Conservation (phyloP, 2,113 vertebrate species). For the Trichomycterus rosablanca region DNA sequence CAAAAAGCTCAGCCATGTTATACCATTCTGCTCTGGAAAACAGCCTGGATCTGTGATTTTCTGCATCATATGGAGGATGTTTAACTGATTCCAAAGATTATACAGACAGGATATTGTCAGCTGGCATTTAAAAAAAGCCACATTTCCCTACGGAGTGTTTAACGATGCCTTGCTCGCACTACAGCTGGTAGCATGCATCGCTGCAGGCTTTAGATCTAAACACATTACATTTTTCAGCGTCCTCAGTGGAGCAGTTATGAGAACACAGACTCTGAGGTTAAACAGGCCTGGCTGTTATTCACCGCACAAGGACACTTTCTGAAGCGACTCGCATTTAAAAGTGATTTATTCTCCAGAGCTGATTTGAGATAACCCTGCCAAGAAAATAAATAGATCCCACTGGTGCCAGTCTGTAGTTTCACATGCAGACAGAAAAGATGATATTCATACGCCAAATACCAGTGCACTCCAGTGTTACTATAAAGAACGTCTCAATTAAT, state of each 20-base stretch:
- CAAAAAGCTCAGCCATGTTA: too few species aligned
- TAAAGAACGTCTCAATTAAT: too few species aligned
- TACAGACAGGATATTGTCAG: too few species aligned
- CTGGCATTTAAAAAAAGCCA: conserved; percentile 1
- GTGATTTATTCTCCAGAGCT: background rate
- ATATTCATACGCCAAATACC: too few species aligned
- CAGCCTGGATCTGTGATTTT: too few species aligned
- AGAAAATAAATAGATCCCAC: background rate
- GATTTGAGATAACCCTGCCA: background rate
- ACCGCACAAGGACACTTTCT: background rate
- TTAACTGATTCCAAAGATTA: too few species aligned
- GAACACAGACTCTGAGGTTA: conserved; percentile 8
- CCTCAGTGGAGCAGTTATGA: background rate
- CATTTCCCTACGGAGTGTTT: conserved; percentile 14
- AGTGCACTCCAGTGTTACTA: too few species aligned
- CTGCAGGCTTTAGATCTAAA: conserved; percentile 8
- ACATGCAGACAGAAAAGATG: background rate
- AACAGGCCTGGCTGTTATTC: too few species aligned
- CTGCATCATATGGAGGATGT: too few species aligned
- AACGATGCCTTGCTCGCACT: conserved; percentile 2
- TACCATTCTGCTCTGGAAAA: too few species aligned
- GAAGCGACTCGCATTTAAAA: background rate
- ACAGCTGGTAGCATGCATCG: conserved; percentile 2
- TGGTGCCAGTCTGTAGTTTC: background rate
- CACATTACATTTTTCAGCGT: conserved; percentile 5